phyloP scores from a whole-genome alignment of 2,888 invertebrate genomes.

The Gastrophysa polygoni region DNA sequence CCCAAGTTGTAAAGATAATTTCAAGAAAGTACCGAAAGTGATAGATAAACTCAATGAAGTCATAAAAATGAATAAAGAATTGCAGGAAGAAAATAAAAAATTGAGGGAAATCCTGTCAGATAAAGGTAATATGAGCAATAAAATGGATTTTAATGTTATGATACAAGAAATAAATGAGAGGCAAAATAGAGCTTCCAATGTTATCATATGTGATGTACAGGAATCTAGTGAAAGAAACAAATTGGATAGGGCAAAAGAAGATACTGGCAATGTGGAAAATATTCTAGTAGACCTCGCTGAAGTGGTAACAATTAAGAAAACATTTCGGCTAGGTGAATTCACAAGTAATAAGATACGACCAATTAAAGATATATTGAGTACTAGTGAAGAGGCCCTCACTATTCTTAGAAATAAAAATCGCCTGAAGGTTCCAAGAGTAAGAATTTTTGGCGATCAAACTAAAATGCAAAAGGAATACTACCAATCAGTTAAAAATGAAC shows the following conservation, averaged over 20 bases:
- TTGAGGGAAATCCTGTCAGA: neutral
- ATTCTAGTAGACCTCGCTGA: slow-evolving; percentile 1
- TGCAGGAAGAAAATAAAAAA: neutral
- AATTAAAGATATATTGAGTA: neutral
- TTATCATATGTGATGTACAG: slow-evolving; percentile 1
- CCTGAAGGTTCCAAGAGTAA: neutral
- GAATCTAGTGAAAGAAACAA: slow-evolving; percentile 2
- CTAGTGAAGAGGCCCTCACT: neutral
- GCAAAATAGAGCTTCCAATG: neutral
- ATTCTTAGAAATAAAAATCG: slow-evolving; percentile 4
- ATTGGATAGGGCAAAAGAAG: slow-evolving; percentile 3
- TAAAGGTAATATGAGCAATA: neutral
- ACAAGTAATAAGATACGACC: slow-evolving; percentile 1
- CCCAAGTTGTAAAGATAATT: slow-evolving; percentile 2
- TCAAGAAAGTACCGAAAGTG: neutral
- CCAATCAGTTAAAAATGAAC: neutral
- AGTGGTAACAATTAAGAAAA: neutral
- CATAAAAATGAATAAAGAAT: neutral
- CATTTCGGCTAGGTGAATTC: neutral
- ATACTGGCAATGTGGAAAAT: slow-evolving; percentile 5
- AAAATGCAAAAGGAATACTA: slow-evolving; percentile 1
- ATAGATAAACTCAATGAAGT: neutral
- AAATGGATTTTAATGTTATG: neutral
- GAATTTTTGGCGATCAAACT: slow-evolving; percentile 1
- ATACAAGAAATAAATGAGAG: neutral